Conservation (phyloP, 2,888 invertebrate genomes). For the Hirtodrosophila cameraria region DNA sequence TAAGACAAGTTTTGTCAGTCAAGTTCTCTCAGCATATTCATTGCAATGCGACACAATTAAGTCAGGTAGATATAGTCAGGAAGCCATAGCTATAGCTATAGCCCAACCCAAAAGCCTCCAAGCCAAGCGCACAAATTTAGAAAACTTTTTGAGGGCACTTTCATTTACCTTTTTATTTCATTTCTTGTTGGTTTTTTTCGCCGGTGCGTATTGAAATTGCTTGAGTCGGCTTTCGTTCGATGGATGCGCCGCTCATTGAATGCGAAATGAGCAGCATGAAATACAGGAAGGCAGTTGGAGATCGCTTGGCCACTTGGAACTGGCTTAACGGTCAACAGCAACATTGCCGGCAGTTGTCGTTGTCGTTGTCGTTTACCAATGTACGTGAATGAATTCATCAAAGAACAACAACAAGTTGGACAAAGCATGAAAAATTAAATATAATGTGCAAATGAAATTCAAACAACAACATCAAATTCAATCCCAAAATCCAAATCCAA, state of each 20-base stretch:
- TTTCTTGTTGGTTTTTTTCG: constrained; percentile 48
- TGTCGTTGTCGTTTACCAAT: constrained; percentile 38
- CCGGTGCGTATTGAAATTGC: constrained; percentile 74
- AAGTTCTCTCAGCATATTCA: constrained; percentile 54
- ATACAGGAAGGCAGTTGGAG: constrained; percentile 55
- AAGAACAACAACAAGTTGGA: constrained; percentile 7
- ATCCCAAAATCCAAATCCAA: constrained; percentile 46
- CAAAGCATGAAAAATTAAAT: constrained; percentile 66
- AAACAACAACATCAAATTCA: constrained; percentile 39
- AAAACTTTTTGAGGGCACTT: constrained; percentile 81
- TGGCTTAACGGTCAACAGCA: constrained; percentile 70
- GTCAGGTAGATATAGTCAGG: constrained; percentile 50
- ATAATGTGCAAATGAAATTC: constrained; percentile 75
- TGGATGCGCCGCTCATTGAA: constrained; percentile 74
- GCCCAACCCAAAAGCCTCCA: constrained; percentile 47
- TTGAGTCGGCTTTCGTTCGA: constrained; percentile 74
- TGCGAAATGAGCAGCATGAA: constrained; percentile 67
- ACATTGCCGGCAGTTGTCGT: constrained; percentile 45
- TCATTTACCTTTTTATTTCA: constrained; percentile 70
- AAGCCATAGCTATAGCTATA: constrained; percentile 5
- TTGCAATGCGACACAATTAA: constrained; percentile 76
- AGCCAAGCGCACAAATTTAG: constrained; percentile 71
- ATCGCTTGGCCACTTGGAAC: constrained; percentile 43
- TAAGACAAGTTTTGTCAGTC: constrained; percentile 35
- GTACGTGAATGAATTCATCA: constrained; percentile 76